Evolutionary conservation across 2,797 vertebrate species (phyloP), one percentile per base, ranked within the genome.

Genomic region (Enteromius viviparus): DNA sequence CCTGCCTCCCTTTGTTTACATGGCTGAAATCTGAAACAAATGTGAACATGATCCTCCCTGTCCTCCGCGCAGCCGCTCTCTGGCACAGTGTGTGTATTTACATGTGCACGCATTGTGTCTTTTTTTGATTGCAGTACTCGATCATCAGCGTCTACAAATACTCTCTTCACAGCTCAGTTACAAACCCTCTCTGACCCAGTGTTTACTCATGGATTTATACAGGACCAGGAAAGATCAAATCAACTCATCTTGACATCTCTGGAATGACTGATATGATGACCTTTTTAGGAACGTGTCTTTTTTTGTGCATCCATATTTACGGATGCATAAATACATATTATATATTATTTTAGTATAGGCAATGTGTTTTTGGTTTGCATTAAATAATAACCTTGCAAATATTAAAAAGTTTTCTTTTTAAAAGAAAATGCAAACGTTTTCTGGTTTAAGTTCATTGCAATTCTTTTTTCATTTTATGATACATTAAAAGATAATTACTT

Each of bases 21-120:
- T 80, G 64, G 87, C 85, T 92, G 89, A 92, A 92, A 93, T 91
- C 84, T 89, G 90, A 92, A 92, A 91, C 91, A 92, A 92, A 93
- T 90, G 92, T 91, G 89, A 91, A 90, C 82, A 82, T 68, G 83
- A 91, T 86, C 86, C 87, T 87, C 86, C 86, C 88, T 87, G 77
- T 81, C 86, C 85, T 76, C 85, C 71, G 64, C 82, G 64, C 74
- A 71, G 71, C 11, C 64, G 23, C 26, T 62, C 80, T 65, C 29
- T 47, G 45, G 45, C 75, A 55, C 69, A 72, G 80, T 49, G 11
- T 71, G 55, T 68, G 64, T 76, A 47, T 70, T 55, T 71, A 42
- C 64, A 55, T 51, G 60, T 60, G 74, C 37, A 40, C 60, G 69
- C 77, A 66, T 71, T 65, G 66, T 70, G 74, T 75, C n/a, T 49